These are phyloP conservation scores for Callimorpha dominula DNA, from an alignment of 2,888 invertebrate genomes.

Conservation along the genomic window DNA sequence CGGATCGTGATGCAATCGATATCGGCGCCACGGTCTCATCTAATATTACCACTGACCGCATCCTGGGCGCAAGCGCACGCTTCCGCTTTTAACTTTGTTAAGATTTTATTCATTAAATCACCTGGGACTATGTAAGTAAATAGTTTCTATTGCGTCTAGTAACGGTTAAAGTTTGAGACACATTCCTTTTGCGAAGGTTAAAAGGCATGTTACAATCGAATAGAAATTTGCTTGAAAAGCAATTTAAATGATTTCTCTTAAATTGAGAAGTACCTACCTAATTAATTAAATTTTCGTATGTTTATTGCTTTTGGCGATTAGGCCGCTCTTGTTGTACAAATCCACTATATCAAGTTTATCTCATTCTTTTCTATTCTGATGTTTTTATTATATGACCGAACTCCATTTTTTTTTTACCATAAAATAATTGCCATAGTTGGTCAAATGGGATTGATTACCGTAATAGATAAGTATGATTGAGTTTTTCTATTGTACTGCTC, in stretches of 20 bases:
- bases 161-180: neutral
- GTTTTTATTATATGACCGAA: neutral
- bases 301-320: too few species aligned
- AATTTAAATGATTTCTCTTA: too few species aligned
- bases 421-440: neutral
- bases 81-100: conserved; percentile 35
- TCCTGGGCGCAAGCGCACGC: conserved; percentile 37
- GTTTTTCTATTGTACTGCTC: conserved; percentile 24
- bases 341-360: too few species aligned
- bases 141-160: neutral
- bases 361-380: too few species aligned
- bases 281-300: too few species aligned
- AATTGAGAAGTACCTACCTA: too few species aligned
- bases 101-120: neutral
- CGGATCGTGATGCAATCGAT: conserved; percentile 40
- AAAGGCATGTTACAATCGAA: too few species aligned
- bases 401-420: neutral
- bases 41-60: conserved; percentile 46
- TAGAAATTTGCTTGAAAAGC: neutral
- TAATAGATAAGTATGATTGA: conserved; percentile 26
- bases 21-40: conserved; percentile 37
- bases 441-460: conserved; percentile 7
- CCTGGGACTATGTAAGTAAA: neutral
- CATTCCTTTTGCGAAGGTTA: too few species aligned
- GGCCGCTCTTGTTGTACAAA: too few species aligned